These are phyloP conservation scores for Meandrina meandrites DNA, from an alignment of 92 coral and sea anemone species.

Conservation along the genomic window DNA sequence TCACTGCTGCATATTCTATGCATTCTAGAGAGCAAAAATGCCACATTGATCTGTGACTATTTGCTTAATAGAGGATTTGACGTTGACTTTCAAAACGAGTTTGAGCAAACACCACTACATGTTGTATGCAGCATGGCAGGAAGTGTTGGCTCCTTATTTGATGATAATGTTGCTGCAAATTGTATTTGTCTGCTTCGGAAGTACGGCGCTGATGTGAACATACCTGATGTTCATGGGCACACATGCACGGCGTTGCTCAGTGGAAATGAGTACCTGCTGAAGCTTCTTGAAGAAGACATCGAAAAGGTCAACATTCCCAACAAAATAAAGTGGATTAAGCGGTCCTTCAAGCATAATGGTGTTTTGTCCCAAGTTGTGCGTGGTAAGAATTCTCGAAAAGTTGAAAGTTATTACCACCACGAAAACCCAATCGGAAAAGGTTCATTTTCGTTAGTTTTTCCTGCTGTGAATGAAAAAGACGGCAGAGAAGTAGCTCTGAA, in stretches of 20 bases:
- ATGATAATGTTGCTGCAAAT: not conserved
- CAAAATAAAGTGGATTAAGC: constrained; percentile 41
- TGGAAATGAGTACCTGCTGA: constrained; percentile 16
- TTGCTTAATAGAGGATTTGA: not conserved
- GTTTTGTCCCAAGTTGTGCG: constrained; percentile 41
- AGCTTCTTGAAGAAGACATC: constrained; percentile 16
- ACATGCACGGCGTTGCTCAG: constrained; percentile 20
- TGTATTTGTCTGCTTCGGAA: constrained; percentile 25
- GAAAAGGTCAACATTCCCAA: constrained; percentile 11
- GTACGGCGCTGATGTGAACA: constrained; percentile 20
- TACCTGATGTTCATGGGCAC: constrained; percentile 8
- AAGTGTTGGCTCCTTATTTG: too few species aligned
- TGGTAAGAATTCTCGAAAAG: constrained; percentile 8
- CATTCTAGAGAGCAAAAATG: not conserved
- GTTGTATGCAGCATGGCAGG: not conserved
- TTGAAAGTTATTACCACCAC: constrained; percentile 33
- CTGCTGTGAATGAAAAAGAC: constrained; percentile 56
- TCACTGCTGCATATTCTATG: constrained; percentile 13
- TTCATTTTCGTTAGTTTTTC: constrained; percentile 44
- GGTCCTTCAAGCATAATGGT: constrained; percentile 26
- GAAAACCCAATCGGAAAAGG: constrained; percentile 45
- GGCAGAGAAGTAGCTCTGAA: constrained; percentile 73
- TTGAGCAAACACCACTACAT: constrained; percentile 13
- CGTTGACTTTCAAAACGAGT: not conserved
- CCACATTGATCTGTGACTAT: not conserved